These are phyloP conservation scores for Mallotus villosus DNA, from an alignment of 2,797 vertebrate genomes.

Conservation along the genomic window DNA sequence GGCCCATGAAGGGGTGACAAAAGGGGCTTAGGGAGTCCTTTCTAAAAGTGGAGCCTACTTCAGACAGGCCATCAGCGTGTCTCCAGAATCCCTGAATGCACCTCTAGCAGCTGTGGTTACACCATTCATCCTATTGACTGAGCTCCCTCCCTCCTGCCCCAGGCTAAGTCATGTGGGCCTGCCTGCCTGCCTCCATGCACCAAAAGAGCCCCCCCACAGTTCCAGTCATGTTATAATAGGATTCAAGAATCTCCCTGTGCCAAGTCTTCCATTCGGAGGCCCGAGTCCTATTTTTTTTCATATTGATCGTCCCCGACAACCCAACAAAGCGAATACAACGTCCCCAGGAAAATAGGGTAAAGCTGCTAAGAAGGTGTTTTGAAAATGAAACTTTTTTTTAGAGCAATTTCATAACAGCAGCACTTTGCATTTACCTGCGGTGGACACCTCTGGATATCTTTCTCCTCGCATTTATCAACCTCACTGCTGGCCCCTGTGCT, in stretches of 20 bases:
- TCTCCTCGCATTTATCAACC: slow-evolving; percentile 30
- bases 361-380: background rate
- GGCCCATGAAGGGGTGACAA: slow-evolving; percentile 45
- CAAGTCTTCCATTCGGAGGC: slow-evolving; percentile 16
- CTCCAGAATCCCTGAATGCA: slow-evolving; percentile 43
- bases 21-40: slow-evolving; percentile 39
- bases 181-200: slow-evolving; percentile 2
- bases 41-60: slow-evolving; percentile 53
- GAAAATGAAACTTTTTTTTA: background rate
- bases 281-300: background rate
- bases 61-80: slow-evolving; percentile 56
- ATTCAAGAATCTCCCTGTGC: slow-evolving; percentile 13
- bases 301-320: slow-evolving; percentile 1
- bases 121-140: slow-evolving; percentile 29
- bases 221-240: slow-evolving; percentile 25
- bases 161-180: slow-evolving; percentile 13
- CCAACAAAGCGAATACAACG: background rate
- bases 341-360: background rate
- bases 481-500: slow-evolving; percentile 34
- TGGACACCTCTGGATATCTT: slow-evolving; percentile 42
- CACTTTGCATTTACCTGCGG: slow-evolving; percentile 18
- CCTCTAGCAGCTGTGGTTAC: slow-evolving; percentile 49
- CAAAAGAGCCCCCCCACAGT: slow-evolving; percentile 14
- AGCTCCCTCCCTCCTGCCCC: slow-evolving; percentile 12
- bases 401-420: slow-evolving; percentile 2